Conservation (phyloP, 2,888 invertebrate species). For the Neoaliturus tenellus region DNA sequence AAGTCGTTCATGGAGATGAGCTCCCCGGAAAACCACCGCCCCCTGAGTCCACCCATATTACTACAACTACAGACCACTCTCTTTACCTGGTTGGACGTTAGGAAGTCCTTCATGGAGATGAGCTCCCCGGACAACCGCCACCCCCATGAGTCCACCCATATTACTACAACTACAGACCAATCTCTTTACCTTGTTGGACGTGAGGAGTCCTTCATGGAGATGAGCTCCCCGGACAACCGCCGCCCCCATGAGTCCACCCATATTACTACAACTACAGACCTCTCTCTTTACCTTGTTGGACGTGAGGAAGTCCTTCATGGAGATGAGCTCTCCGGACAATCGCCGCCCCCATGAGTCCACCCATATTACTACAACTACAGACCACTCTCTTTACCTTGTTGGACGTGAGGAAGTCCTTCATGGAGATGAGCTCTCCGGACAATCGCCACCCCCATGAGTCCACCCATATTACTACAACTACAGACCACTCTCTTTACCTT, state of each 20-base stretch:
- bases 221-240: constrained; percentile 77
- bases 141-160: constrained; percentile 68
- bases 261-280: no score
- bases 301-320: constrained; percentile 76
- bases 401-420: constrained; percentile 75
- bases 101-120: constrained; percentile 78
- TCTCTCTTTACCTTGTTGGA: constrained; percentile 71
- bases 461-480: no score
- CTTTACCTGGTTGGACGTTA: constrained; percentile 72
- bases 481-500: constrained; percentile 69
- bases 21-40: constrained; percentile 76
- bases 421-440: constrained; percentile 79
- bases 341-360: constrained; percentile 71
- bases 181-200: constrained; percentile 71
- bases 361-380: no score
- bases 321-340: constrained; percentile 78
- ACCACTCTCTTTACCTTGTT: constrained; percentile 71
- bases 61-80: no score
- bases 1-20: constrained; percentile 79
- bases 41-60: constrained; percentile 65
- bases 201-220: constrained; percentile 77
- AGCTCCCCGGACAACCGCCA: constrained; percentile 77
- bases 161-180: no score
- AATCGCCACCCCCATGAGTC: constrained; percentile 72
- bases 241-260: constrained; percentile 70